A percentile compares a stretch with the other conserved stretches of the same genome.
phyloP scores from a whole-genome alignment of 2,888 invertebrate species.

The Hydrotaea diabolus region DNA sequence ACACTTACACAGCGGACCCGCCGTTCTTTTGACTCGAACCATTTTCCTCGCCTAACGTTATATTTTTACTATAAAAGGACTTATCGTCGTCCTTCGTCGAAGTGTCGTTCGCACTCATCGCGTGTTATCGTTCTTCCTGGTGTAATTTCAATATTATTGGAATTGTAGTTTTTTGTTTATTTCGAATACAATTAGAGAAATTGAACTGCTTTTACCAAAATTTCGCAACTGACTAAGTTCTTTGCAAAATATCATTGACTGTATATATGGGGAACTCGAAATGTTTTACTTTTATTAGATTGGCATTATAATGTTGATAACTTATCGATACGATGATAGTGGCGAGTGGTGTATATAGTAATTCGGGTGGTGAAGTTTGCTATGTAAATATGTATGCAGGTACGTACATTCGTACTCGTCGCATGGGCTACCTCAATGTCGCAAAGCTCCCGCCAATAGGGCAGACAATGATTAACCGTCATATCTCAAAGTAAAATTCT shows the following conservation, averaged over 20 bases:
- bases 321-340: conserved; percentile 46
- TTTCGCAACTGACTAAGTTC: conserved; percentile 53
- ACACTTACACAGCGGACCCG: conserved; percentile 61
- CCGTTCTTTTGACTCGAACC: conserved; percentile 42
- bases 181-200: conserved; percentile 15
- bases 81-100: conserved; percentile 65
- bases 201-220: conserved; percentile 49
- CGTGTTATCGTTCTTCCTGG: conserved; percentile 29
- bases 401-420: no score
- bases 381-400: no score
- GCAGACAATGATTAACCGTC: no score
- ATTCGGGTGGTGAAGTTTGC: no score
- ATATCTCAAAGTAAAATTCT: no score
- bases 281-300: conserved; percentile 41
- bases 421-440: not conserved
- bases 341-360: no score
- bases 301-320: conserved; percentile 47
- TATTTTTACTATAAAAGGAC: conserved; percentile 68
- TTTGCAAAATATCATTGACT: conserved; percentile 14
- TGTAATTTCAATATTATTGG: not conserved
- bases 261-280: conserved; percentile 55
- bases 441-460: not conserved
- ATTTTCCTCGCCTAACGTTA: conserved; percentile 58
- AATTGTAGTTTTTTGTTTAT: not conserved
- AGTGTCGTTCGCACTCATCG: conserved; percentile 49